Conservation (phyloP, 1,140 invertebrate species). For the roundworm (Caenorhabditis elegans) region DNA sequence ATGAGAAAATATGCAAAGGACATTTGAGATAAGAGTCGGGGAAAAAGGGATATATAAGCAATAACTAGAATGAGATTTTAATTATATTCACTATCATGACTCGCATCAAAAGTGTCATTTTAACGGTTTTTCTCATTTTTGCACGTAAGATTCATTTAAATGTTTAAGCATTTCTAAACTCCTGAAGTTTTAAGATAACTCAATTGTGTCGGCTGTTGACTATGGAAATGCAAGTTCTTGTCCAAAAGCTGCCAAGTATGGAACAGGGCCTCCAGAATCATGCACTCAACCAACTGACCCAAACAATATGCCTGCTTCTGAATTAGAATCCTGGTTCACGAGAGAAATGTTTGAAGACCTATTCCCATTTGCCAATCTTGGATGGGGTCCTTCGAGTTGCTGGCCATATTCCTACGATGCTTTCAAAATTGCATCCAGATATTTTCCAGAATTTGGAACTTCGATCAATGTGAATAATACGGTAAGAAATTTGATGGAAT, state of each 20-base stretch:
- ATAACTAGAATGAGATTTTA: not conserved
- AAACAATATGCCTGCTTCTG: slow-evolving; percentile 46
- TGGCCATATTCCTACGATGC: slow-evolving; percentile 63
- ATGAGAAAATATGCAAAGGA: not conserved
- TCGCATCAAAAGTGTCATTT: not conserved
- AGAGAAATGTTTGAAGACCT: slow-evolving; percentile 57
- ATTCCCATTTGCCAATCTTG: slow-evolving; percentile 63
- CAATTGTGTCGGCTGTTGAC: not conserved
- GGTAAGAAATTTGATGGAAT: not conserved
- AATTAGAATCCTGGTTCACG: slow-evolving; percentile 54
- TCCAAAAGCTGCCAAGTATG: slow-evolving; percentile 35
- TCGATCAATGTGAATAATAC: slow-evolving; percentile 36
- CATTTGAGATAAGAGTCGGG: not conserved
- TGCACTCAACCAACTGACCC: slow-evolving; percentile 50
- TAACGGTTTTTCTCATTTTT: not conserved
- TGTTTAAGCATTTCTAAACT: not conserved
- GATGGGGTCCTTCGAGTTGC: slow-evolving; percentile 59
- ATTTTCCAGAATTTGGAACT: slow-evolving; percentile 64
- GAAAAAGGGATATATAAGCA: not conserved
- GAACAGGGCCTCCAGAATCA: slow-evolving; percentile 36
- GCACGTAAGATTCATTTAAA: not conserved
- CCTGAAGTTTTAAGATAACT: not conserved
- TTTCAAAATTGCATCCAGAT: slow-evolving; percentile 64
- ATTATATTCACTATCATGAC: not conserved
- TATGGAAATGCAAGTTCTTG: slow-evolving; percentile 23